phyloP scores from a whole-genome alignment of 2,113 vertebrate genomes.

The Mastomys natalensis region DNA sequence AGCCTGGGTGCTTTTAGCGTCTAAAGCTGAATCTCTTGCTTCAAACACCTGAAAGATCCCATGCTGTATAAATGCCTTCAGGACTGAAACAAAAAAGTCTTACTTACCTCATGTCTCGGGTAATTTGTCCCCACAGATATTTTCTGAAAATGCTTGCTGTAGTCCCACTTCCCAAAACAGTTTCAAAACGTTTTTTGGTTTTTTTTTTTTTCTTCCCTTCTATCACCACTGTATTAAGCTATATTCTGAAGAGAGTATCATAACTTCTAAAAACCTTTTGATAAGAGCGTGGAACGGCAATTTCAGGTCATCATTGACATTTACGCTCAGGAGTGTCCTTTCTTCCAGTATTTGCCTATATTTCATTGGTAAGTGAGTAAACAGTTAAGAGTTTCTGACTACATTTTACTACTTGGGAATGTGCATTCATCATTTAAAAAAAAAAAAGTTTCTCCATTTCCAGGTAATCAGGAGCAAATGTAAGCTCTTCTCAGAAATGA shows the following conservation, averaged over 20 bases:
- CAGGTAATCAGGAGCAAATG: slow-evolving; percentile 48
- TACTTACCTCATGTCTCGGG: neutral
- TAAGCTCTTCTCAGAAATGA: slow-evolving; percentile 31
- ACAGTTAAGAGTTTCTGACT: neutral
- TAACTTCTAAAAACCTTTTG: neutral
- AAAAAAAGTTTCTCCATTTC: slow-evolving; percentile 35
- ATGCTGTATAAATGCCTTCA: neutral
- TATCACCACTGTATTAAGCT: neutral
- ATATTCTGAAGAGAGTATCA: neutral
- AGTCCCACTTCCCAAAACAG: neutral
- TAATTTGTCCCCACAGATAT: neutral
- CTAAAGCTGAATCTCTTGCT: neutral
- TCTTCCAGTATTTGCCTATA: neutral
- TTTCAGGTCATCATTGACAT: neutral
- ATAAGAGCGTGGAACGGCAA: neutral
- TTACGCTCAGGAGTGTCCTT: neutral
- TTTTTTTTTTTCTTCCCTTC: neutral
- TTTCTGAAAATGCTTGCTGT: neutral
- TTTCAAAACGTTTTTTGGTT: neutral
- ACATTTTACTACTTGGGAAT: neutral
- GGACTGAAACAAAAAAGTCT: neutral
- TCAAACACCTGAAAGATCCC: neutral
- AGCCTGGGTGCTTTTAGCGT: neutral
- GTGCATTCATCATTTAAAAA: neutral
- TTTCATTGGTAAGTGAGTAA: neutral